A percentile compares a stretch with the other conserved stretches of the same genome.
phyloP scores from a whole-genome alignment of 2,113 vertebrate species.

The Tetraodon nigroviridis region DNA sequence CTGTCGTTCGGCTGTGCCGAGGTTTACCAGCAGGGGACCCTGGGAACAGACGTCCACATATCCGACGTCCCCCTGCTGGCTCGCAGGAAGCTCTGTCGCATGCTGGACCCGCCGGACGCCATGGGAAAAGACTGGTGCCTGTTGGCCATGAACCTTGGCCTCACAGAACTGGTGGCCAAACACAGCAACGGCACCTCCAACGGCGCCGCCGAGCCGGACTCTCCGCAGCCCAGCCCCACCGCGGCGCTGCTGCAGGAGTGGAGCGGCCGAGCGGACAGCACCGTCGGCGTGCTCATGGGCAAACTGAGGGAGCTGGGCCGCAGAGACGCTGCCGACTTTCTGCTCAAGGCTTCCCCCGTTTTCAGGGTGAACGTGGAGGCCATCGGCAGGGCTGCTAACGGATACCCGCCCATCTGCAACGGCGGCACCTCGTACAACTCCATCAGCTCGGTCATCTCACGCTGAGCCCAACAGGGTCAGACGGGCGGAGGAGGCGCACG shows the following conservation, averaged over 20 bases:
- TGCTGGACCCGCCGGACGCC: slow-evolving; percentile 93
- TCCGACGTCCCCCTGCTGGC: slow-evolving; percentile 86
- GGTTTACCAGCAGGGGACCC: slow-evolving; percentile 84
- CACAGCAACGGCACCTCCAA: slow-evolving; percentile 76
- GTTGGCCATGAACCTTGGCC: slow-evolving; percentile 96
- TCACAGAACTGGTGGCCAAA: slow-evolving; percentile 91
- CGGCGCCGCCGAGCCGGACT: slow-evolving; percentile 62
- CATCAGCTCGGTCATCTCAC: slow-evolving; percentile 94
- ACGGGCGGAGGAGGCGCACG: background rate
- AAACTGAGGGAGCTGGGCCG: slow-evolving; percentile 93
- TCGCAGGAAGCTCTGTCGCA: slow-evolving; percentile 87
- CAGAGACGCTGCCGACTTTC: slow-evolving; percentile 91
- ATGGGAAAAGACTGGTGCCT: slow-evolving; percentile 99
- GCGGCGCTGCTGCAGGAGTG: slow-evolving; percentile 88
- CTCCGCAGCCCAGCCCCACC: slow-evolving; percentile 80
- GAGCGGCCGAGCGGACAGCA: slow-evolving; percentile 82
- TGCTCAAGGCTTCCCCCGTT: slow-evolving; percentile 86
- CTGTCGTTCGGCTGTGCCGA: slow-evolving; percentile 89
- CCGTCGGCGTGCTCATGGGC: slow-evolving; percentile 86
- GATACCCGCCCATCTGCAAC: slow-evolving; percentile 87
- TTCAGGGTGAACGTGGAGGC: slow-evolving; percentile 88
- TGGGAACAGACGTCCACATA: slow-evolving; percentile 86
- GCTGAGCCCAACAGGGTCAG: slow-evolving; percentile 69
- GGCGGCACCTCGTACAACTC: slow-evolving; percentile 95
- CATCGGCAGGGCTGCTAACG: slow-evolving; percentile 72